Conservation (phyloP, 2,797 vertebrate genomes). For the Megalops cyprinoides region DNA sequence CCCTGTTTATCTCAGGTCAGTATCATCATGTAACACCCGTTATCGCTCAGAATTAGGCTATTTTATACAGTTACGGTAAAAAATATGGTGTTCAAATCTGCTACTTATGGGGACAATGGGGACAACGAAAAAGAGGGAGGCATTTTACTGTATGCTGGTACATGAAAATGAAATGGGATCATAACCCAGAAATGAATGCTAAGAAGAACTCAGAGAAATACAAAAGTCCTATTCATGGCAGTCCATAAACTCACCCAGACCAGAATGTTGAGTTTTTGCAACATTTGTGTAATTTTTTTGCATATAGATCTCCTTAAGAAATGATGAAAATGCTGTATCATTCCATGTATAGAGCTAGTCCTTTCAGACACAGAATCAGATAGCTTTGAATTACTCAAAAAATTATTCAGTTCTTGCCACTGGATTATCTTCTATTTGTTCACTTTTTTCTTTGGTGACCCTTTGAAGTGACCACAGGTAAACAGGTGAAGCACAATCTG, state of each 20-base stretch:
- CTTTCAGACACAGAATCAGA: not conserved
- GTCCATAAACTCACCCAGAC: not conserved
- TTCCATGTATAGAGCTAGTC: no score
- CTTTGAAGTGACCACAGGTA: not conserved
- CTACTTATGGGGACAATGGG: not conserved
- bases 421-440: no score
- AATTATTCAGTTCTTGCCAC: no score
- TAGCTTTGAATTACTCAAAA: no score
- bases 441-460: no score
- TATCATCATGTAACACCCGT: not conserved
- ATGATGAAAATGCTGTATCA: no score
- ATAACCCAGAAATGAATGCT: not conserved
- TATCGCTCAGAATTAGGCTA: not conserved
- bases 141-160: not conserved
- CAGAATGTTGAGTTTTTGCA: not conserved
- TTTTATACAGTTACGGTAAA: not conserved
- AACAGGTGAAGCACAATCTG: not conserved
- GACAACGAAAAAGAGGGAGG: not conserved
- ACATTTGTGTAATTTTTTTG: no score
- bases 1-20: conserved; percentile 64
- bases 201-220: not conserved
- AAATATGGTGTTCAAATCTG: not conserved
- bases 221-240: not conserved
- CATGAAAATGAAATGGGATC: not conserved
- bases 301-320: no score